Percentiles rank a stretch among this genome's conserved stretches.
These are phyloP conservation scores for Chironomus riparius DNA, from an alignment of 2,888 invertebrate genomes.

Conservation along the genomic window DNA sequence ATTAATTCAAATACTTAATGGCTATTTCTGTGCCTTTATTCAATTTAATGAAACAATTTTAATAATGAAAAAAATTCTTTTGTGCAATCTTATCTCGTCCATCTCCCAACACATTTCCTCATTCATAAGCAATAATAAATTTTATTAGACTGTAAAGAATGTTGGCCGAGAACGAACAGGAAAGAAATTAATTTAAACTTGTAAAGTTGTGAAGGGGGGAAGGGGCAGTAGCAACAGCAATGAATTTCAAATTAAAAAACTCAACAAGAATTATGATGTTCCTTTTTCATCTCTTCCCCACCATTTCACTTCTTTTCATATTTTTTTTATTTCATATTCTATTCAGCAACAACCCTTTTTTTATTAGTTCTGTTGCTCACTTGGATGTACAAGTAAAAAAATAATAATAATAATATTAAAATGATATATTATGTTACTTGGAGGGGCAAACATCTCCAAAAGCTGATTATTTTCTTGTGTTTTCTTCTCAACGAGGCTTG, in stretches of 20 bases:
- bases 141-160: neutral
- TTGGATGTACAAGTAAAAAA: neutral
- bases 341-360: neutral
- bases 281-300: neutral
- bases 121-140: neutral
- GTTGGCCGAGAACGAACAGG: neutral
- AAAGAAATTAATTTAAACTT: neutral
- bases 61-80: too few relatives aligned
- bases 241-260: conserved; percentile 9
- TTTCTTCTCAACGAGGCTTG: too few relatives aligned
- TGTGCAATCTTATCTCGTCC: too few relatives aligned
- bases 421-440: too few relatives aligned
- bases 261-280: neutral
- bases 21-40: too few relatives aligned
- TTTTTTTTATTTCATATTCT: too few relatives aligned
- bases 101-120: too few relatives aligned
- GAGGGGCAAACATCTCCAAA: too few relatives aligned
- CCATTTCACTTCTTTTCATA: neutral
- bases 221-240: neutral
- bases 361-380: neutral
- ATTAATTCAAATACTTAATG: too few relatives aligned
- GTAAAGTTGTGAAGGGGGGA: neutral
- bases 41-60: too few relatives aligned
- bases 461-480: too few relatives aligned
- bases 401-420: too few relatives aligned